Base-by-base conservation (phyloP, 1,140 invertebrate genomes). In the Drosophila sp. region DNA sequence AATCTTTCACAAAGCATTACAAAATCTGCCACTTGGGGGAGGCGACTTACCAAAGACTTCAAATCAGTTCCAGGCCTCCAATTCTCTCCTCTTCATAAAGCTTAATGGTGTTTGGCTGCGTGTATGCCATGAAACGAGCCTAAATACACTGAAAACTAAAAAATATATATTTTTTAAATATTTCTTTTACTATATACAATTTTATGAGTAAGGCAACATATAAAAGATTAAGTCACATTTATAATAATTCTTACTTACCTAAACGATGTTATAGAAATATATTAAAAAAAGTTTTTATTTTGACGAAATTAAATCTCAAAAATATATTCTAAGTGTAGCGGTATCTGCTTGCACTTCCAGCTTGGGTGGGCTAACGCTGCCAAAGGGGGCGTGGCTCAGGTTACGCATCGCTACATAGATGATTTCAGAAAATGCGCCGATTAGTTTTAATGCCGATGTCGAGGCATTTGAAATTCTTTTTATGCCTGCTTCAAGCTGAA, bases 1-100 rank as follows among this genome's bases (percentile, higher is more conserved):
- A 86, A 86, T 86, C 82, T 81, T 72, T 87, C 57, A 84, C 81
- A 81, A 78, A 56, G 75, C 82, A 87, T 86, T 87, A 72, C 77
- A 63, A 87, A 72, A 86, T 87, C 82, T 86, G 82, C 74, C 82
- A 87, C 78, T 87, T 86, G 78, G 53, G 46, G 80, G 48, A 48
- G 58, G 29, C 9, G 8, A 51, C 14, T 51, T 32, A n/a, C 7
- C 16, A 8, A 9, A 0, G 13, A 43, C 4, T 53, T 29, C 57
- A 38, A 41, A 29, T 38, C 36, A 38, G 36, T 38, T 38, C 36
- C 36, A 38, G 25, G 7, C 16, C 11, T 2, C 13, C 34, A 43
- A 25, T 14, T 21, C 21, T 13, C n/a, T 41, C 3, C 9, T 21
- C 36, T 40, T 81, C 78, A 86, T 86, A 87, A 87, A 86, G 62